Conservation (phyloP, 1,140 invertebrate genomes). For the Plectrocnemia conspersa region DNA sequence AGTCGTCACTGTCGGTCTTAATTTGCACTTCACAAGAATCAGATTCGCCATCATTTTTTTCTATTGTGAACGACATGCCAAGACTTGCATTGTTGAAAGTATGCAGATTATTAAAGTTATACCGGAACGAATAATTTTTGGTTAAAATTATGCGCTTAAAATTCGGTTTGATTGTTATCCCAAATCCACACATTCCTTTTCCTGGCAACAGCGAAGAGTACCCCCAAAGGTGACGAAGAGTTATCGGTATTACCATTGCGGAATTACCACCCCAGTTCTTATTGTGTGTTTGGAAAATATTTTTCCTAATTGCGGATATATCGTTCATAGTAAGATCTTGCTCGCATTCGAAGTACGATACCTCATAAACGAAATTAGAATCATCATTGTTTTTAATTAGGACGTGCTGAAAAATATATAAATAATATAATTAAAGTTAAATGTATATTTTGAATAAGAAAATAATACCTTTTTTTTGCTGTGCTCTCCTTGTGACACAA, state of each 20-base stretch:
- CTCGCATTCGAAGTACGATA: constrained; percentile 41
- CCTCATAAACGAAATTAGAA: constrained; percentile 37
- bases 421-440: neutral
- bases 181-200: constrained; percentile 26
- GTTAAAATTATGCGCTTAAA: too few species aligned
- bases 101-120: too few species aligned
- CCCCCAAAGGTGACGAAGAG: constrained; percentile 15
- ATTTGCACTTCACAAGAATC: neutral
- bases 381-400: constrained; percentile 35
- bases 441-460: neutral
- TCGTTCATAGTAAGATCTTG: constrained; percentile 10
- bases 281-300: constrained; percentile 15
- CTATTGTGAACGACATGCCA: neutral
- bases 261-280: constrained; percentile 13
- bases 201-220: constrained; percentile 7
- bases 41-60: neutral
- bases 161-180: constrained; percentile 7
- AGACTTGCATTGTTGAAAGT: too few species aligned
- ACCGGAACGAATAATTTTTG: too few species aligned
- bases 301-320: constrained; percentile 11
- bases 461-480: neutral
- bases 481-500: constrained; percentile 37
- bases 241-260: constrained; percentile 9
- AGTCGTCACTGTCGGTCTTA: neutral
- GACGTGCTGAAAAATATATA: constrained; percentile 4